phyloP scores from a whole-genome alignment of 2,797 vertebrate genomes.

The Melanotaenia pygmaea region DNA sequence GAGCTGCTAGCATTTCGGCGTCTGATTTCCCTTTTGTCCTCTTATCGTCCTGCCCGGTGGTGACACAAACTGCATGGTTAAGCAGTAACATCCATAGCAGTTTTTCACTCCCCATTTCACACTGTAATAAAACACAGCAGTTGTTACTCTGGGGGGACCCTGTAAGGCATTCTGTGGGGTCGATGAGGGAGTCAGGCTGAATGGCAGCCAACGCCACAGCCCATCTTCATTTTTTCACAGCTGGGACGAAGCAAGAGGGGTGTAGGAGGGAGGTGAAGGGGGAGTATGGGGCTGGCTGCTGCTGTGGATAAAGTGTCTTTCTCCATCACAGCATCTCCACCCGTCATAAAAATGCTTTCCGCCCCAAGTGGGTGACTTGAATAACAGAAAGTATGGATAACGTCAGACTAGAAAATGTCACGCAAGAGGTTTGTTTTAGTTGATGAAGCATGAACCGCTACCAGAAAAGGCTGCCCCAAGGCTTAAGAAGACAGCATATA shows the following conservation, averaged over 20 bases:
- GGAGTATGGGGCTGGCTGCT: background rate
- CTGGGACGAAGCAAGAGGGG: constrained; percentile 34
- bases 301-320: constrained; percentile 32
- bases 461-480: constrained; percentile 59
- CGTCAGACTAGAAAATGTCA: constrained; percentile 62
- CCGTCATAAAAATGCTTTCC: constrained; percentile 50
- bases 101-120: constrained; percentile 90
- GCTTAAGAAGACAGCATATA: constrained; percentile 56
- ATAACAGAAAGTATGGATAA: constrained; percentile 61
- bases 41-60: constrained; percentile 75
- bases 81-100: constrained; percentile 82
- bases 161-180: constrained; percentile 88
- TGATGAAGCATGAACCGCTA: constrained; percentile 76
- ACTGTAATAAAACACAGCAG: constrained; percentile 87
- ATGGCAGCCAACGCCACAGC: constrained; percentile 82
- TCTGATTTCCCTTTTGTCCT: constrained; percentile 78
- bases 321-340: constrained; percentile 51
- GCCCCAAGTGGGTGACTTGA: constrained; percentile 62
- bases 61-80: constrained; percentile 86
- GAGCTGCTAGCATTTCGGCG: constrained; percentile 63
- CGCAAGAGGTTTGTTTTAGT: constrained; percentile 65
- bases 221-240: constrained; percentile 77
- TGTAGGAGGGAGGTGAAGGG: background rate
- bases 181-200: constrained; percentile 83
- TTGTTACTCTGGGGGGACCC: constrained; percentile 83